Evolutionary conservation across 2,797 vertebrate species (phyloP).

Genomic region (Characodon lateralis): DNA sequence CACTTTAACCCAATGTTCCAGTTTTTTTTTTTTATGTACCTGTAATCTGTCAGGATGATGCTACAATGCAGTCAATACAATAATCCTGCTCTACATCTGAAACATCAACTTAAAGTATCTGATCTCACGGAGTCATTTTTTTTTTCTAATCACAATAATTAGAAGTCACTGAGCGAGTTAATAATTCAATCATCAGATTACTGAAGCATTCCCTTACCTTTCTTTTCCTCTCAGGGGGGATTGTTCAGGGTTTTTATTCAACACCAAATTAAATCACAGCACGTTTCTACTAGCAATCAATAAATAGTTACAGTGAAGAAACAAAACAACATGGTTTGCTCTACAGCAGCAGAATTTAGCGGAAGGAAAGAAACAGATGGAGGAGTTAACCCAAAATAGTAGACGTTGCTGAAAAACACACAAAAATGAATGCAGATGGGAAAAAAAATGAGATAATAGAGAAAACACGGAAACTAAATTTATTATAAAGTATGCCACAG

Average conservation of each 20-base stretch:
- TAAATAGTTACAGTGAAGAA: slow-evolving; percentile 13
- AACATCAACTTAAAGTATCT: background rate
- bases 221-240: slow-evolving; percentile 25
- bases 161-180: slow-evolving; percentile 48
- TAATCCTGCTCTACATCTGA: background rate
- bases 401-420: background rate
- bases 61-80: background rate
- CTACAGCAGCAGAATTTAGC: background rate
- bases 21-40: background rate
- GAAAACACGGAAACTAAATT: slow-evolving; percentile 18
- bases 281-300: slow-evolving; percentile 14
- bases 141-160: slow-evolving; percentile 47
- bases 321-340: slow-evolving; percentile 29
- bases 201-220: slow-evolving; percentile 33
- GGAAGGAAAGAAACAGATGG: background rate
- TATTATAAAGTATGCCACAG: slow-evolving; percentile 39
- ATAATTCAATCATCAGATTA: slow-evolving; percentile 51
- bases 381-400: background rate
- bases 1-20: no score
- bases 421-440: background rate
- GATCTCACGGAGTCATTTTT: slow-evolving; percentile 11
- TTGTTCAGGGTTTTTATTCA: slow-evolving; percentile 34
- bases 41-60: background rate
- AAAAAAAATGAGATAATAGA: slow-evolving; percentile 8
- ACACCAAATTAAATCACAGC: slow-evolving; percentile 14